Evolutionary conservation across 2,797 vertebrate species (phyloP), one percentile per base, ranked within the genome.

Genomic region (Sebastes minor): DNA sequence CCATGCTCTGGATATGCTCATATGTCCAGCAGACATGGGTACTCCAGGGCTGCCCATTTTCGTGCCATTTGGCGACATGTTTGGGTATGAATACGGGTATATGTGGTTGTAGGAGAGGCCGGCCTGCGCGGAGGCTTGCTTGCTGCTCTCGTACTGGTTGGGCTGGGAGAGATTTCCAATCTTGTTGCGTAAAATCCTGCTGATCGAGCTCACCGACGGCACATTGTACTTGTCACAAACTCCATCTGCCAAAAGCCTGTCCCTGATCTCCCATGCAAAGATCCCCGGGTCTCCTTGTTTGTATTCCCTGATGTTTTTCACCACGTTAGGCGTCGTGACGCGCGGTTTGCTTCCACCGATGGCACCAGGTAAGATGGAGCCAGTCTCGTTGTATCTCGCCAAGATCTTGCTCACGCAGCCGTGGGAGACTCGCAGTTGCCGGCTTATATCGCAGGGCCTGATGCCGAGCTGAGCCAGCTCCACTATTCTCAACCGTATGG

Each of bases 201-300:
- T 99, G 91, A 99, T 99, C 64, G 98, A 99, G 85, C 98, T 99
- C 49, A 99, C 98, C 3, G 98, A 99, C 6, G 98, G 98, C 25
- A 99, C 98, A 79, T 99, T 99, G 96, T 99, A 99, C 82, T 99
- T 99, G 91, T 99, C 98, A 88, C 98, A 99, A 81, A 99, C 98
- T 74, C 96, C 98, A 71, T 99, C 98, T 4, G 97, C 98, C 85
- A 99, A 94, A 82, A 99, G 96, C 84, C 98, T 94, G 95, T 99
- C 98, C 38, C 98, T 96, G 91, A 99, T 99, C 93, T 99, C 98
- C 98, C 98, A 99, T 13, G 98, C 98, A 87, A 99, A 99, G 94
- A 99, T 99, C 55, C 98, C 98, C 1, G 98, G 98, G 94, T 99
- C 98, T 9, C 96, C 97, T 57, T 99, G 98, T 92, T 99, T 99